Conservation (phyloP, 2,113 vertebrate genomes). For the Protomyctophum bolini region DNA sequence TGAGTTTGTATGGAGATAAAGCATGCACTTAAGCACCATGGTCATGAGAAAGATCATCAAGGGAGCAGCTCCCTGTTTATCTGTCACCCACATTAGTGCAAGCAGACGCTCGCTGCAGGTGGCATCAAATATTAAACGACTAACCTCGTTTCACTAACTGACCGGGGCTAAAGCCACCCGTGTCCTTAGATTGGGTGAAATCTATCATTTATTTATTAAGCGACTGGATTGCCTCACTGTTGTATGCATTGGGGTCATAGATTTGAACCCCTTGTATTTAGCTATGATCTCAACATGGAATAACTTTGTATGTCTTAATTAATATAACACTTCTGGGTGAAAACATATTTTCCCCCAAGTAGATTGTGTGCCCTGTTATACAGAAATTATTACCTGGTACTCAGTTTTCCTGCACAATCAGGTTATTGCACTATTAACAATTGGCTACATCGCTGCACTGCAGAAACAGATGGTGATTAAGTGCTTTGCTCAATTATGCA, state of each 20-base stretch:
- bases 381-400: not conserved
- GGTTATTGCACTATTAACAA: no score
- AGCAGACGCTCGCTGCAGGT: slow-evolving; percentile 83
- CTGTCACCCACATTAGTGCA: slow-evolving; percentile 84
- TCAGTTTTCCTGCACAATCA: no score
- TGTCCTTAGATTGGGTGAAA: slow-evolving; percentile 21
- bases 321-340: not conserved
- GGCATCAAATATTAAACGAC: slow-evolving; percentile 87
- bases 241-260: not conserved
- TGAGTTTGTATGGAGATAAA: slow-evolving; percentile 88
- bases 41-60: slow-evolving; percentile 79
- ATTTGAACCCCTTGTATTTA: not conserved
- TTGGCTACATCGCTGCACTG: no score
- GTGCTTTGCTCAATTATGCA: no score
- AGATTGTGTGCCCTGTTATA: not conserved
- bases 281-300: not conserved
- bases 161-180: slow-evolving; percentile 67
- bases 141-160: slow-evolving; percentile 84
- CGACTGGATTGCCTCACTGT: not conserved
- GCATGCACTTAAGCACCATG: slow-evolving; percentile 80
- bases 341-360: not conserved
- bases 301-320: not conserved
- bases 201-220: slow-evolving; percentile 20
- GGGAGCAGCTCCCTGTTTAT: slow-evolving; percentile 83
- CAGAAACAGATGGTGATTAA: no score